Base-by-base conservation (phyloP, 2,113 vertebrate genomes). In the Vanacampus margaritifer region DNA sequence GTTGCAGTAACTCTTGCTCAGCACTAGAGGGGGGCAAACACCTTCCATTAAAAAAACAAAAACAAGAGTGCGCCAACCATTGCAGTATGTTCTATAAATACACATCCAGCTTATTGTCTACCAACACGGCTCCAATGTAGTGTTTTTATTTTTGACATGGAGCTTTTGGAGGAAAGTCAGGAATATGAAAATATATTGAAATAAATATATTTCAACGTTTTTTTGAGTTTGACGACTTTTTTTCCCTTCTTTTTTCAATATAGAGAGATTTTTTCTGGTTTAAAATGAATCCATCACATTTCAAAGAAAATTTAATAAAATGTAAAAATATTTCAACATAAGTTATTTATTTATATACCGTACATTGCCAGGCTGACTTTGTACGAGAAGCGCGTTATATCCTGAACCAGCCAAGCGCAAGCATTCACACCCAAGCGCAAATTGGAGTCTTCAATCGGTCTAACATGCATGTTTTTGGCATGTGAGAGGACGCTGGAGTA, bases 1-100 rank as follows among this genome's bases (percentile, higher is more conserved):
- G 14, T 35, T 84, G 79, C 72, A 71, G 66, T 70, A 2, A 0
- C 64, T 35, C 6, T 5, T 23, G 36, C 51, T 71, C 7, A 64
- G 64, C 87, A 73, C 71, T 66, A 0, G 84, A 54, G 51, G 79
- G 86, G 67, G 28, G 72, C 76, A 86, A 58, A 75, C 3, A 0
- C 19, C 63, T 28, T 71, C n/a, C 53, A 56, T 73, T 74, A 16
- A 21, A 21, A n/a, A 9, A 48, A 45, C 39, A 35, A 69, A 32
- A 14, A 36, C 1, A 11, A 12, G 35, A 14, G 11, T 17, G 60
- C 37, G 23, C 39, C 39, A 62, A 43, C 13, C 60, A 24, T 59
- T 32, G n/a, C 21, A 43, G 35, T 37, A 3, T 17, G 43, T 46
- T 59, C 36, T 64, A 67, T 43, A 16, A 68, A 65, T 65, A 65